A percentile compares a stretch with the other conserved stretches of the same genome.
phyloP scores from a whole-genome alignment of 1,140 invertebrate genomes.

The Belonocnema kinseyi region DNA sequence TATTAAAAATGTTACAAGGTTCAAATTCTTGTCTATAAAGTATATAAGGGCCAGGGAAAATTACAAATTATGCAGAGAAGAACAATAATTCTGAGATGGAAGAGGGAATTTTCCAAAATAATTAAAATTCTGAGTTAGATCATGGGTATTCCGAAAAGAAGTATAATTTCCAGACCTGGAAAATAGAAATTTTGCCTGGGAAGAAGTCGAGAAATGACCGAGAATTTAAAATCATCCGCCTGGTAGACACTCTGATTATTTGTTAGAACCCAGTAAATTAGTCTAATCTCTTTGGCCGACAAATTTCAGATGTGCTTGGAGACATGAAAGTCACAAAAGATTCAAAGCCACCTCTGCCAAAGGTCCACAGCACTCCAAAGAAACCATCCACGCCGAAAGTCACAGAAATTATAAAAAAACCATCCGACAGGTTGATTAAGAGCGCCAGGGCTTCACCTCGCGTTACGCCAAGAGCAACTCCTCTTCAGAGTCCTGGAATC shows the following conservation, averaged over 20 bases:
- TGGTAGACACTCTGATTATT: not conserved
- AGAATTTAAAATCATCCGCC: too few relatives aligned
- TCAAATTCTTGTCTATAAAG: too few relatives aligned
- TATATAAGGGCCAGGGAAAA: too few relatives aligned
- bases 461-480: constrained; percentile 76
- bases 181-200: too few relatives aligned
- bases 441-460: constrained; percentile 73
- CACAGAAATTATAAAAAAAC: constrained; percentile 65
- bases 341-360: constrained; percentile 76
- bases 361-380: constrained; percentile 74
- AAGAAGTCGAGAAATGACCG: too few relatives aligned
- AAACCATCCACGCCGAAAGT: constrained; percentile 68
- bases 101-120: too few relatives aligned
- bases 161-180: too few relatives aligned
- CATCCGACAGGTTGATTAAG: constrained; percentile 69
- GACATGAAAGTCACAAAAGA: constrained; percentile 69
- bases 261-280: not conserved
- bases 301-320: constrained; percentile 61
- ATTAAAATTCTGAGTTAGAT: too few relatives aligned
- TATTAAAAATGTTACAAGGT: too few relatives aligned
- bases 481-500: constrained; percentile 76
- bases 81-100: too few relatives aligned
- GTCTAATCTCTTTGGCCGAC: not conserved
- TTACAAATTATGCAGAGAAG: too few relatives aligned
- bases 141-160: too few relatives aligned